Base-by-base conservation (phyloP, 2,888 invertebrate genomes). In the Aromia moschata region DNA sequence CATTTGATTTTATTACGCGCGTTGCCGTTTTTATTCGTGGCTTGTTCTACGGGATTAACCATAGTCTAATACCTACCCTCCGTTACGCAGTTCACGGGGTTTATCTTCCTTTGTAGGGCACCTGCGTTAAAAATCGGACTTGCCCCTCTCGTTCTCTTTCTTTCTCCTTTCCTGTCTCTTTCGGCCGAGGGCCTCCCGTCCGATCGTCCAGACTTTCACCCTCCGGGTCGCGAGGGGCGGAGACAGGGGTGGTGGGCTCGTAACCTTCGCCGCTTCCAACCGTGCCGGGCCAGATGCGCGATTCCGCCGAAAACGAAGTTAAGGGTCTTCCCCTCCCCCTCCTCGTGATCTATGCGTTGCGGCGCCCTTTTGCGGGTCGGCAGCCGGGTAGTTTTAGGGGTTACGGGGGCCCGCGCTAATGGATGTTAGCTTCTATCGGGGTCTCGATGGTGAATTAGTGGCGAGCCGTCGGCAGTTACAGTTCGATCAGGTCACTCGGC, bases 271-370 rank as follows among this genome's bases (percentile, higher is more conserved):
- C 31, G 18, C 31, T 45, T 30, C 30, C n/a, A n/a, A n/a, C n/a
- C n/a, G n/a, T n/a, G n/a, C n/a, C n/a, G n/a, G 15, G 44, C 55
- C 55, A 55, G 46, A 55, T 55, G 55, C 55, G 45, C 55, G 46
- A 46, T 40, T 46, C 46, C 55, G 2, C 18, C 55, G 46, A 46
- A 45, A 55, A 54, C 54, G 36, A 25, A 45, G 45, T 17, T 20
- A 38, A 25, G 55, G 33, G 45, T 17, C 16, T 12, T 15, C 45
- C 49, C 45, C 18, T 40, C 47, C 33, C 36, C 41, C 41, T 56
- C 56, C 43, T n/a, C n/a, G n/a, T n/a, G n/a, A 56, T 49, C 47
- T 56, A 49, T 56, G 43, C 49, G 56, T 49, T 25, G 41, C 20
- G 56, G 49, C 43, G 15, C 56, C 56, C 47, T 56, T 56, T 43